Evolutionary conservation across 92 coral and sea anemone species (phyloP).

Genomic region (Zoanthus sociatus): DNA sequence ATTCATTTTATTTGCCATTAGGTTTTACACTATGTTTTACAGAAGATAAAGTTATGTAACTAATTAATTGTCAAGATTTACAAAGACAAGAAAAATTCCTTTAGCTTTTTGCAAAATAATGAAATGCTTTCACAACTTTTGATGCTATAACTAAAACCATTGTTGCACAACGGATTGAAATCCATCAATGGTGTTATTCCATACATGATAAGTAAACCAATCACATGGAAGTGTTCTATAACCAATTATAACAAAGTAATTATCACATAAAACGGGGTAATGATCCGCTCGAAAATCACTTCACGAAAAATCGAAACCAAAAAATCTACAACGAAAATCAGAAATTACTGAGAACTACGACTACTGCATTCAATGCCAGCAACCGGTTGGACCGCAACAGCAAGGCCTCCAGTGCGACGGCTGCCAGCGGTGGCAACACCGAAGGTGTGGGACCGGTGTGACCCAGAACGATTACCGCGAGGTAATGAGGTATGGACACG

Average conservation of each 20-base stretch:
- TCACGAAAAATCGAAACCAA: constrained; percentile 6
- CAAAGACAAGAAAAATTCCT: no score
- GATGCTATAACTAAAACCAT: neutral
- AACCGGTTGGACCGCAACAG: neutral
- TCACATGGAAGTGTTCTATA: constrained; percentile 11
- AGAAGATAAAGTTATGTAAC: no score
- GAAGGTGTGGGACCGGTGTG: constrained; percentile 40
- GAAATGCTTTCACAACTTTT: no score
- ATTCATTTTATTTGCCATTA: no score
- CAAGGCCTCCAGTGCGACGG: constrained; percentile 43
- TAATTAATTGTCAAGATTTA: no score
- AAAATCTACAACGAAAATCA: neutral
- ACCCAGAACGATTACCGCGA: constrained; percentile 24
- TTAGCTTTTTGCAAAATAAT: no score
- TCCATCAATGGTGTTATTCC: constrained; percentile 11
- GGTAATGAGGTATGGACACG: constrained; percentile 32
- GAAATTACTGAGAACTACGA: neutral
- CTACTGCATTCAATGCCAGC: constrained; percentile 1
- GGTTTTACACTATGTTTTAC: no score
- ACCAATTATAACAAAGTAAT: constrained; percentile 16
- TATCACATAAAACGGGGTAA: constrained; percentile 3
- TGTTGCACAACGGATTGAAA: constrained; percentile 2
- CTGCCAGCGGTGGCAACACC: constrained; percentile 30
- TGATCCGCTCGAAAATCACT: constrained; percentile 7
- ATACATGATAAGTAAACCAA: neutral